Conservation (phyloP, 2,113 vertebrate genomes). For the Cairina moschata region DNA sequence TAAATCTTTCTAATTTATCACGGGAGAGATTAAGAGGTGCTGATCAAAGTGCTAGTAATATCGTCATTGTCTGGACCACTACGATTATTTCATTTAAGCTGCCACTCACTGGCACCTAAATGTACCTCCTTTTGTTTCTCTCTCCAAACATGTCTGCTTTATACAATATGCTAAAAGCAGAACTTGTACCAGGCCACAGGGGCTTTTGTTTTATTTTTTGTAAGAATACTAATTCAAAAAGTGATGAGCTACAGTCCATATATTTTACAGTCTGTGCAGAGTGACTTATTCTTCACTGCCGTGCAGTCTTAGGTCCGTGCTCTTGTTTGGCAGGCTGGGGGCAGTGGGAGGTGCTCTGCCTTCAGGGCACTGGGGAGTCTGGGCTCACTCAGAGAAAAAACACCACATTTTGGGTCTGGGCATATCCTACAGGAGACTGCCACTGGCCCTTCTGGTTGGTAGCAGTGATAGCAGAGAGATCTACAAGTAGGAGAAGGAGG, state of each 20-base stretch:
- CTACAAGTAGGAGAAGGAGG: neutral
- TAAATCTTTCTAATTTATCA: slow-evolving; percentile 22
- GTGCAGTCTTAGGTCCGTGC: neutral
- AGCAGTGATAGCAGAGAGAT: neutral
- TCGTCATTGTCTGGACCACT: neutral
- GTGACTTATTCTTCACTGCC: neutral
- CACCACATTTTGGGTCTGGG: fast-evolving
- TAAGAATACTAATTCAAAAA: neutral
- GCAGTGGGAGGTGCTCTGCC: neutral
- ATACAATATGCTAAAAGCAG: neutral
- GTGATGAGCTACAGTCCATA: neutral
- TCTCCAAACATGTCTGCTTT: neutral
- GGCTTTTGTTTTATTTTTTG: neutral
- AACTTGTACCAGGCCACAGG: neutral
- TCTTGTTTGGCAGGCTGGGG: neutral
- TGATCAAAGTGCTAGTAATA: slow-evolving; percentile 14
- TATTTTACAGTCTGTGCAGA: neutral
- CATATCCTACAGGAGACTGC: neutral
- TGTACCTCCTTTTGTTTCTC: neutral
- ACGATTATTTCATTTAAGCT: neutral
- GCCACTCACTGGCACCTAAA: neutral
- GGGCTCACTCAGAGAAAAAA: neutral
- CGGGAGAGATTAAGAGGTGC: slow-evolving; percentile 38
- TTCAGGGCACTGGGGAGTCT: neutral
- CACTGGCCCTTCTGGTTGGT: neutral